Evolutionary conservation across 1,140 invertebrate species (phyloP).

Genomic region (Anadara kagoshimensis): DNA sequence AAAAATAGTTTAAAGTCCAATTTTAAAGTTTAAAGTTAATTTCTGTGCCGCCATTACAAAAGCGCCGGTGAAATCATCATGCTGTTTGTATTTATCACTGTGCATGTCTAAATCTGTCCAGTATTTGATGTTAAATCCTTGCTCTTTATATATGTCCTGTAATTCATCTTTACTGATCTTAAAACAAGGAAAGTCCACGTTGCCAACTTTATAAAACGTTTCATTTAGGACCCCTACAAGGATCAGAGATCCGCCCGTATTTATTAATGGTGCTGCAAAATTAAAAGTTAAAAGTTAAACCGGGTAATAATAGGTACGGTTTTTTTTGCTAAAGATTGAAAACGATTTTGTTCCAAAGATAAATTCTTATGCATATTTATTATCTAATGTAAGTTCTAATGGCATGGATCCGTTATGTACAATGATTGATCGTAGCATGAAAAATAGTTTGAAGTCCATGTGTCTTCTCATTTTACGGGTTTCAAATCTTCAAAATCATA

Average conservation of each 20-base stretch:
- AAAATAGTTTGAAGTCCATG: too few relatives aligned
- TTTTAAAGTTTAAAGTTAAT: not conserved
- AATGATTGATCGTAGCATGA: too few relatives aligned
- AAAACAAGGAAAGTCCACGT: constrained; percentile 14
- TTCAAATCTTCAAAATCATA: not conserved
- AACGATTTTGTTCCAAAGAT: too few relatives aligned
- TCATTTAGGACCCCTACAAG: constrained; percentile 3
- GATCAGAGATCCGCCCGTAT: not conserved
- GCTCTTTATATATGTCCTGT: not conserved
- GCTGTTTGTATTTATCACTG: not conserved
- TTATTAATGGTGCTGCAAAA: not conserved
- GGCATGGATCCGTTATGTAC: too few relatives aligned
- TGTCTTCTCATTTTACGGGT: too few relatives aligned
- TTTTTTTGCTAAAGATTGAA: too few relatives aligned
- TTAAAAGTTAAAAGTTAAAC: too few relatives aligned
- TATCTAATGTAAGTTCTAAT: too few relatives aligned
- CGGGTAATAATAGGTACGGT: too few relatives aligned
- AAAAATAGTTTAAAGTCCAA: too few relatives aligned
- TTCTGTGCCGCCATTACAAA: constrained; percentile 3
- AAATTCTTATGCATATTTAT: too few relatives aligned
- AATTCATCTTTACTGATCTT: not conserved
- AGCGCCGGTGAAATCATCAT: not conserved
- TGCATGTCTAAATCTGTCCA: not conserved
- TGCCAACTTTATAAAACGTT: constrained; percentile 18
- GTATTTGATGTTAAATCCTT: constrained; percentile 15